Base-by-base conservation (phyloP, 2,888 invertebrate species). In the Eremobia ochroleuca region DNA sequence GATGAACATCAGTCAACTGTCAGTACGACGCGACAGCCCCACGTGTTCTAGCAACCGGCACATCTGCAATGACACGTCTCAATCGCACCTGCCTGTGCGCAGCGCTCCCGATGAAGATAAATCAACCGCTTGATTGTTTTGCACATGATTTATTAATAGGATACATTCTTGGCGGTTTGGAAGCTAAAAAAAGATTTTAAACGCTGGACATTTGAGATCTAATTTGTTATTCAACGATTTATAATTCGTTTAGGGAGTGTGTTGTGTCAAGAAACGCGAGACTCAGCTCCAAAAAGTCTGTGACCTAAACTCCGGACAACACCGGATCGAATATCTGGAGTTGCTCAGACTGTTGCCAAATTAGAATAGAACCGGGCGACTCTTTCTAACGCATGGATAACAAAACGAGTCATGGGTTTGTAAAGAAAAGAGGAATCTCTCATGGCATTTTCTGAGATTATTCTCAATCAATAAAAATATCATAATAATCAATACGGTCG, bases 121-220 rank as follows among this genome's bases (percentile, higher is more conserved):
- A 87, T 85, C 79, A 77, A 76, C 59, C 82, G 74, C 70, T 76
- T 81, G 82, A 86, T 85, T 85, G 85, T 87, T 81, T 73, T 68
- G 67, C 65, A 73, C 73, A 73, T 78, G 71, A 64, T 78, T 61
- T 85, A 86, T 85, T 73, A 75, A 77, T 87, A 87, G 76, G 49
- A 74, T 46, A 67, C 34, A 77, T 82, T 79, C 74, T 58, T 62
- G 31, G 34, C 71, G 37, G 55, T 70, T 80, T 68, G 49, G 13
- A 40, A 31, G n/a, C 79, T 76, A 61, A 55, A 78, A 83, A 84
- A 61, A 73, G 49, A 77, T 18, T 55, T 66, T 34, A 61, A 77
- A 28, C 43, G 21, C 64, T 64, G 58, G 70, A 68, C 58, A 75
- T 75, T 65, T 46, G 69, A 70, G 76, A 81, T 49, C 15, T n/a